Conservation (phyloP, 1,140 invertebrate genomes). For the Olivierus martensii region DNA sequence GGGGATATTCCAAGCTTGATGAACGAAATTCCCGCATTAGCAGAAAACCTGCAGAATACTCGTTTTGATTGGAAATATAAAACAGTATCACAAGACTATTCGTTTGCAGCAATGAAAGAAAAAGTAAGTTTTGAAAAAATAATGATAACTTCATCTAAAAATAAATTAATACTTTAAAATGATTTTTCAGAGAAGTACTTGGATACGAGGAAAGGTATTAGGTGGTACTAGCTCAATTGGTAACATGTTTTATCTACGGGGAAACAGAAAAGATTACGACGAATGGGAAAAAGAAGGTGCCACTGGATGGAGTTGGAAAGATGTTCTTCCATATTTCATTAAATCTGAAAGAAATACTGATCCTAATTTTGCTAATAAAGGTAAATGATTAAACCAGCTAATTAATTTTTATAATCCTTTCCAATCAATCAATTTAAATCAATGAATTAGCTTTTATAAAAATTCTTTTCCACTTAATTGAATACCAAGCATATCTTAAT, state of each 20-base stretch:
- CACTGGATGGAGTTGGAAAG: slow-evolving; percentile 53
- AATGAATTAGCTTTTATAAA: neutral
- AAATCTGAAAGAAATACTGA: slow-evolving; percentile 24
- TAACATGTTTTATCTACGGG: slow-evolving; percentile 82
- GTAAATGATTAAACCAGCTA: slow-evolving; percentile 7
- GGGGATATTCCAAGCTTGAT: slow-evolving; percentile 32
- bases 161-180: too few relatives aligned
- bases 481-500: neutral
- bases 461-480: neutral
- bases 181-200: slow-evolving; percentile 53
- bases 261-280: slow-evolving; percentile 76
- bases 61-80: slow-evolving; percentile 65
- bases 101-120: slow-evolving; percentile 52
- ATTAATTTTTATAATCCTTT: neutral
- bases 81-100: slow-evolving; percentile 56
- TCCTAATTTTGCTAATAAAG: slow-evolving; percentile 55
- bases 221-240: slow-evolving; percentile 77
- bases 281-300: slow-evolving; percentile 55
- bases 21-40: slow-evolving; percentile 38
- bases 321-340: slow-evolving; percentile 50
- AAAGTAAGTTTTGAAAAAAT: slow-evolving; percentile 23
- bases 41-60: slow-evolving; percentile 69
- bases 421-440: neutral
- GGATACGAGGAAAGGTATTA: slow-evolving; percentile 63
- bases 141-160: too few relatives aligned